Evolutionary conservation across 2,888 invertebrate genomes (phyloP).

Genomic region (Rhagophthalmus giganteus): DNA sequence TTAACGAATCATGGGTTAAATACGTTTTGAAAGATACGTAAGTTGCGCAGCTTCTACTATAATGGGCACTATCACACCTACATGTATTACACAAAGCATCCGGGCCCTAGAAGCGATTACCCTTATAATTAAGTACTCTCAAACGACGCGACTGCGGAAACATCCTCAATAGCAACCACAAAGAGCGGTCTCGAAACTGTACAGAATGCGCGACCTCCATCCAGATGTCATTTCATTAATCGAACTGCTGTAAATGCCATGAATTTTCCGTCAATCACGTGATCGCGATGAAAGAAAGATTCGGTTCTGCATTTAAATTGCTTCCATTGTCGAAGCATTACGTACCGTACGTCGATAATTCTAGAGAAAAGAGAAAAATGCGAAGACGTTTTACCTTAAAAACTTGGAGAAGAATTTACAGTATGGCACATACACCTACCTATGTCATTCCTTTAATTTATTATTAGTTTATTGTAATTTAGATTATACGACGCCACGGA

Average conservation of each 20-base stretch:
- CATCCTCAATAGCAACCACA: slow-evolving; percentile 25
- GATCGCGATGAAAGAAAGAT: slow-evolving; percentile 30
- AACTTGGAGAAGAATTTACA: slow-evolving; percentile 17
- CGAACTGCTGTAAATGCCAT: slow-evolving; percentile 27
- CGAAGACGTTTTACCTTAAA: slow-evolving; percentile 16
- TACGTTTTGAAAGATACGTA: slow-evolving; percentile 17
- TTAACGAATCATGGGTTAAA: slow-evolving; percentile 15
- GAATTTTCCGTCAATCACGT: slow-evolving; percentile 32
- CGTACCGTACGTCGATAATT: slow-evolving; percentile 31
- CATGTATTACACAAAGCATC: slow-evolving; percentile 33
- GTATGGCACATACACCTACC: slow-evolving; percentile 16
- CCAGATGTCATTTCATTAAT: slow-evolving; percentile 30
- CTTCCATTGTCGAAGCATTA: slow-evolving; percentile 28
- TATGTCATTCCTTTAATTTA: slow-evolving; percentile 1
- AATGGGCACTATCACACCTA: slow-evolving; percentile 30
- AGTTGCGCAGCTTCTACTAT: slow-evolving; percentile 18
- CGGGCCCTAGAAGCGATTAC: slow-evolving; percentile 32
- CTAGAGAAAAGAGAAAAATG: slow-evolving; percentile 24
- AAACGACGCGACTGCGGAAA: slow-evolving; percentile 27
- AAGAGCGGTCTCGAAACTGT: slow-evolving; percentile 5
- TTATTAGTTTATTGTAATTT: too few relatives aligned
- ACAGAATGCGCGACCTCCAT: slow-evolving; percentile 14
- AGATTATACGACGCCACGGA: background rate
- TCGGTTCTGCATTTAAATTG: slow-evolving; percentile 33
- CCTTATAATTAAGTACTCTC: slow-evolving; percentile 37